Percentiles rank a stretch among this genome's conserved stretches.
Evolutionary conservation across 2,113 vertebrate genomes (phyloP).

Genomic region (Numida meleagris): DNA sequence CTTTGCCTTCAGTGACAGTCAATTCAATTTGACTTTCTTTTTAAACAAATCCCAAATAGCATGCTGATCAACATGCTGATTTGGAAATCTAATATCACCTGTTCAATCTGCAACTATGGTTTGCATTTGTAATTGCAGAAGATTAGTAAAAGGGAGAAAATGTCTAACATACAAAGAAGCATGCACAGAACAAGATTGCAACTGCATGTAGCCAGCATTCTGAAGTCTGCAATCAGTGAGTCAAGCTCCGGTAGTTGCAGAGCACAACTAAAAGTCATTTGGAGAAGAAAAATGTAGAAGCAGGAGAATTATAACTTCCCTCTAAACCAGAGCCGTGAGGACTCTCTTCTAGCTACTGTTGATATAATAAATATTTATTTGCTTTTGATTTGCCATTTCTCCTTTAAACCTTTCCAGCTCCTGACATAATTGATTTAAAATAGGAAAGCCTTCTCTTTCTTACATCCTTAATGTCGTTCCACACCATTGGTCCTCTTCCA

Average conservation of each 20-base stretch:
- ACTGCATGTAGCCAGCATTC: not conserved
- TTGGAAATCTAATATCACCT: not conserved
- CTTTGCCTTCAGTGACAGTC: slow-evolving; percentile 3
- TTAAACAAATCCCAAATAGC: not conserved
- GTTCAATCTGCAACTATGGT: not conserved
- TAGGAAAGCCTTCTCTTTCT: not conserved
- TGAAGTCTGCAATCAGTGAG: not conserved
- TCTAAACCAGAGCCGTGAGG: not conserved
- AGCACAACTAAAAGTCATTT: not conserved
- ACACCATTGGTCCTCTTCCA: not conserved
- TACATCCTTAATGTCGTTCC: not conserved
- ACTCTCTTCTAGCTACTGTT: not conserved
- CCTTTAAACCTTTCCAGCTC: not conserved
- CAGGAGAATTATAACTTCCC: not conserved
- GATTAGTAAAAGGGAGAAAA: not conserved
- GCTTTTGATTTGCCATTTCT: not conserved
- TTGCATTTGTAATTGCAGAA: not conserved
- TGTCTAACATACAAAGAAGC: not conserved
- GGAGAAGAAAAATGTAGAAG: accelerated
- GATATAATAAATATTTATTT: not conserved
- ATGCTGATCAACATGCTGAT: not conserved
- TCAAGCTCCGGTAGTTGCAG: not conserved
- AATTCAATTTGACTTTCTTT: slow-evolving; percentile 33
- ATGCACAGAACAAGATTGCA: not conserved
- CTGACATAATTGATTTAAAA: not conserved